Evolutionary conservation across 92 coral and sea anemone species (phyloP).

Genomic region (Zoanthus sociatus): DNA sequence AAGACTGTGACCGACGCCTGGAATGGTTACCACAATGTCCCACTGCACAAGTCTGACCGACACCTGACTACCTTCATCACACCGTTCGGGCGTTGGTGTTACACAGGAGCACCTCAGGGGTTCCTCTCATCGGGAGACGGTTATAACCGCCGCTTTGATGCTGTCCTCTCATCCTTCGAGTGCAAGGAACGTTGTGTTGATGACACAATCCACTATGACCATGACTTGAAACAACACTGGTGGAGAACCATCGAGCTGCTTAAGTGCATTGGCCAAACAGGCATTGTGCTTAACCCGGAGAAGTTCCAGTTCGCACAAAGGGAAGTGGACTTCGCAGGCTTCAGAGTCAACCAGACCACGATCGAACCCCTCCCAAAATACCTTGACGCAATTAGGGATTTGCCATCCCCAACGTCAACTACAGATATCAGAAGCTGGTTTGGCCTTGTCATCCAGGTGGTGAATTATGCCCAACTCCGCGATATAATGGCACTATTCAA

Average conservation of each 20-base stretch:
- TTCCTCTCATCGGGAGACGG: neutral
- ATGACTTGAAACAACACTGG: neutral
- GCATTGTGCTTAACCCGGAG: neutral
- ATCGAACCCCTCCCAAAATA: no score
- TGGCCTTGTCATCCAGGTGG: neutral
- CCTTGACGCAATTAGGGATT: no score
- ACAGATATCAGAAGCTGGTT: neutral
- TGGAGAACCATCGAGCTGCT: no score
- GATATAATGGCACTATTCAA: neutral
- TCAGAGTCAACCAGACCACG: neutral
- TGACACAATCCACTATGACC: neutral
- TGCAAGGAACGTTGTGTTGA: no score
- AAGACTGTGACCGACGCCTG: neutral
- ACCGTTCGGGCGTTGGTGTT: no score
- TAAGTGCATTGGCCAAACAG: neutral
- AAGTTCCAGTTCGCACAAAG: no score
- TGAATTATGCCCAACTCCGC: no score
- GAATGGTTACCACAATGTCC: no score
- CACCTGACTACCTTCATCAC: no score
- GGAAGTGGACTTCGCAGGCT: neutral
- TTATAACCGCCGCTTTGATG: no score
- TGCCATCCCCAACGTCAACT: neutral
- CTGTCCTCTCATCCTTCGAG: neutral
- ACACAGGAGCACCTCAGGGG: neutral
- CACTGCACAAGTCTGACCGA: no score